Conservation (phyloP, 1,140 invertebrate genomes). For the Chrysomallon squamiferum region DNA sequence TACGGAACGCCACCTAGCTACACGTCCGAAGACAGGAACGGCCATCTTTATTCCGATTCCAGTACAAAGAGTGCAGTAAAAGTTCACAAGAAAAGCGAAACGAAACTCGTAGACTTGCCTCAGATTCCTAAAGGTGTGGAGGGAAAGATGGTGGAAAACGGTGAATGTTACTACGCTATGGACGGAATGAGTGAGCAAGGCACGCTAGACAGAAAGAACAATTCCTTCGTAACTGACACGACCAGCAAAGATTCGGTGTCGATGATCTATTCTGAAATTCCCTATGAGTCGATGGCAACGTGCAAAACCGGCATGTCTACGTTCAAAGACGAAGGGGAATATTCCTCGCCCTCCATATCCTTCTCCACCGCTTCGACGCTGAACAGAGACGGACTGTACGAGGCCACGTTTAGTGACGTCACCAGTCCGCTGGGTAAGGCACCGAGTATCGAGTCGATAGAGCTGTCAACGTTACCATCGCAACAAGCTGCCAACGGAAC, state of each 20-base stretch:
- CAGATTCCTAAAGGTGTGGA: background rate
- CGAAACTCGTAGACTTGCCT: background rate
- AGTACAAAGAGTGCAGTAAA: background rate
- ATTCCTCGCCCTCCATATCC: background rate
- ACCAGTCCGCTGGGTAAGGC: background rate
- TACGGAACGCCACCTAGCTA: background rate
- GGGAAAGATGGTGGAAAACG: background rate
- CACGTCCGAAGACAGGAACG: background rate
- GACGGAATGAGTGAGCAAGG: background rate
- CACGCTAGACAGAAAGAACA: no score
- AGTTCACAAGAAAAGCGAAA: background rate
- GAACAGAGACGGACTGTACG: background rate
- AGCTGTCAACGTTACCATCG: no score
- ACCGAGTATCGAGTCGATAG: background rate
- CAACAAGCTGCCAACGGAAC: background rate
- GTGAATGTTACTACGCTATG: background rate
- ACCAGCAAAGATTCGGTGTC: background rate
- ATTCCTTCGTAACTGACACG: background rate
- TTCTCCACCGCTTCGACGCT: background rate
- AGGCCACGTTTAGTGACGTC: background rate
- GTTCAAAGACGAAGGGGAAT: background rate
- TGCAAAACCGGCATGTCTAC: background rate
- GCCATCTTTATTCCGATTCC: background rate
- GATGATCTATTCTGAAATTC: slow-evolving; percentile 2
- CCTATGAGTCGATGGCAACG: background rate